A percentile compares a stretch with the other conserved stretches of the same genome.
Conservation (phyloP, 35 echinoderm and acorn worm species). For the Lytechinus variegatus region DNA sequence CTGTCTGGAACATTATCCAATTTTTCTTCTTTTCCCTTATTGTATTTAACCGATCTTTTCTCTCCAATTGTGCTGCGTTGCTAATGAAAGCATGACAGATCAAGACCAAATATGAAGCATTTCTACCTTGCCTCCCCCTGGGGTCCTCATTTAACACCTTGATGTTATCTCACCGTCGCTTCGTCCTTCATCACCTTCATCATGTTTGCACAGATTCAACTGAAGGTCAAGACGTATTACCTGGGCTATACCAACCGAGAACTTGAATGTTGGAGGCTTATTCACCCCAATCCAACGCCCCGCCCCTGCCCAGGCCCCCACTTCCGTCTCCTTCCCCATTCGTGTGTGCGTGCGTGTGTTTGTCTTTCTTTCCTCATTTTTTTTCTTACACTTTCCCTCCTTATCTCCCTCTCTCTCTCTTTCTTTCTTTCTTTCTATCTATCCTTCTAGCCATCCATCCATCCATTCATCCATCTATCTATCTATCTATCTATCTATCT, state of each 20-base stretch:
- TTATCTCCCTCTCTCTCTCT: not conserved
- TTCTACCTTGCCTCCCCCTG: not conserved
- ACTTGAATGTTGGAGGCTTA: not conserved
- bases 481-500: not conserved
- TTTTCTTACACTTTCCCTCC: not conserved
- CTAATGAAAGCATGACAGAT: slow-evolving; percentile 18
- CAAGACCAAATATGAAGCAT: not conserved
- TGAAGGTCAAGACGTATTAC: not conserved
- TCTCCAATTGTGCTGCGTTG: not conserved
- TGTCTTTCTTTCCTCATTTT: not conserved
- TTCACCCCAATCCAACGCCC: no score
- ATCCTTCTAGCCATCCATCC: not conserved
- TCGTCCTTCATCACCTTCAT: not conserved
- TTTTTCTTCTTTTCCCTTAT: not conserved
- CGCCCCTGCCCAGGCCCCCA: no score
- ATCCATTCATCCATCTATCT: not conserved
- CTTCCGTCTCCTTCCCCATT: no score
- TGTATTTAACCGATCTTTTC: not conserved
- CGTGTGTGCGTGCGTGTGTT: not conserved
- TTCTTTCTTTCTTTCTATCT: not conserved
- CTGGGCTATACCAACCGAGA: not conserved
- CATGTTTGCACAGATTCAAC: not conserved
- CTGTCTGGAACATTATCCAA: not conserved
- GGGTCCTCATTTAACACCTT: slow-evolving; percentile 10
- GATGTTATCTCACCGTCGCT: not conserved